A percentile compares a stretch with the other conserved stretches of the same genome.
Evolutionary conservation across 2,113 vertebrate species (phyloP).

Genomic region (Hassar affinis): DNA sequence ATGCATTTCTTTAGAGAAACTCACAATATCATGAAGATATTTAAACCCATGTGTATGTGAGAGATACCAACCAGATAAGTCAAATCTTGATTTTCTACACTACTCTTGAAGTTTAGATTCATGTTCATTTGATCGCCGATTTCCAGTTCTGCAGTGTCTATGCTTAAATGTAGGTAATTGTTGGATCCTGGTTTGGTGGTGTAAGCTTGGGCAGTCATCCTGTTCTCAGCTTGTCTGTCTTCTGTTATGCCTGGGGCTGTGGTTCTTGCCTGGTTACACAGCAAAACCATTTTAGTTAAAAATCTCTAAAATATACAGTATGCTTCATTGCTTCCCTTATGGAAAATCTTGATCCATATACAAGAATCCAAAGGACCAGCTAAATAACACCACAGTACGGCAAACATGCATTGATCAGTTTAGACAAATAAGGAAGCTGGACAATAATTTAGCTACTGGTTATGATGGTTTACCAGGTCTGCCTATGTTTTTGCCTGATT

Average conservation of each 20-base stretch:
- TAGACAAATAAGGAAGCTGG: background rate
- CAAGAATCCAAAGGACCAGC: background rate
- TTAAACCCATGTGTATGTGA: no score
- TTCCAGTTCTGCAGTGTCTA: constrained; percentile 9
- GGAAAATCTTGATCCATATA: background rate
- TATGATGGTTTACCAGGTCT: background rate
- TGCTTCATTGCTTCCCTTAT: background rate
- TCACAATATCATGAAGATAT: no score
- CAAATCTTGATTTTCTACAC: constrained; percentile 45
- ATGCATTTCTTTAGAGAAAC: background rate
- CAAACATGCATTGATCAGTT: background rate
- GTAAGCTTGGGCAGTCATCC: constrained; percentile 58
- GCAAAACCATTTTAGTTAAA: background rate
- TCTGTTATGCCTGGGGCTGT: constrained; percentile 2
- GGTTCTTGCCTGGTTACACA: no score
- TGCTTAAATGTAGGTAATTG: constrained; percentile 62
- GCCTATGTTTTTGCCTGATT: background rate
- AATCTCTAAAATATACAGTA: background rate
- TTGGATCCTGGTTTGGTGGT: constrained; percentile 42
- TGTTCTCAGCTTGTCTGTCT: constrained; percentile 53
- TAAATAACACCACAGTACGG: background rate
- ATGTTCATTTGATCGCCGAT: constrained; percentile 48
- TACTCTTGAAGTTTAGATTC: constrained; percentile 54
- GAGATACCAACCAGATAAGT: constrained; percentile 65
- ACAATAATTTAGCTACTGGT: background rate